These are phyloP conservation scores for Pammene fasciana DNA, from an alignment of 2,888 invertebrate species.

Conservation along the genomic window DNA sequence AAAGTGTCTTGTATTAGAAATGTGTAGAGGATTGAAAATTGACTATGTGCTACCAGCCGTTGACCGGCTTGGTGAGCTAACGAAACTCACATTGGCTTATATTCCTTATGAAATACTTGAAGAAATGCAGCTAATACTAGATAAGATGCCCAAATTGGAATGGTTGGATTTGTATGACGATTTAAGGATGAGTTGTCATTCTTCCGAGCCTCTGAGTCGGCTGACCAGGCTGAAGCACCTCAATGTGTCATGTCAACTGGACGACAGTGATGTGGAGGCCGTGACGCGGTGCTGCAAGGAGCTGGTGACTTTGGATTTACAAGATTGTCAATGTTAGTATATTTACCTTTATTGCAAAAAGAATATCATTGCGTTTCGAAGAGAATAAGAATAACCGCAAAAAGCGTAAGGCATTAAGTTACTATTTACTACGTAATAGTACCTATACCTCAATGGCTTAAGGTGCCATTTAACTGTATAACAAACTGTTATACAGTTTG, in stretches of 20 bases:
- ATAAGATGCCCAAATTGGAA: constrained; percentile 10
- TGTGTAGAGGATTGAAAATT: neutral
- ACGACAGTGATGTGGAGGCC: neutral
- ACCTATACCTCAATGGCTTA: too few relatives aligned
- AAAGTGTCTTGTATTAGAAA: neutral
- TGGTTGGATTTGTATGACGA: neutral
- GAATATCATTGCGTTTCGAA: too few relatives aligned
- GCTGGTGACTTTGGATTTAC: neutral
- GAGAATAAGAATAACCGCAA: too few relatives aligned
- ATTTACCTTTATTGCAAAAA: too few relatives aligned
- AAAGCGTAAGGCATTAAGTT: too few relatives aligned
- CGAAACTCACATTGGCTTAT: neutral
- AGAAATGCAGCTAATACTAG: neutral
- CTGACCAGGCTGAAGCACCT: constrained; percentile 1
- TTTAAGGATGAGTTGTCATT: neutral
- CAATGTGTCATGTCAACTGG: neutral
- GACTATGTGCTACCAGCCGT: neutral
- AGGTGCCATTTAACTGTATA: too few relatives aligned
- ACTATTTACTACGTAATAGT: too few relatives aligned
- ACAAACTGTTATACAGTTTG: too few relatives aligned
- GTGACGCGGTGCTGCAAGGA: neutral
- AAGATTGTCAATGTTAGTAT: constrained; percentile 1
- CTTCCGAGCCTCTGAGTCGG: constrained; percentile 1
- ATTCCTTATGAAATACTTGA: neutral
- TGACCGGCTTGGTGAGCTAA: neutral